Base-by-base conservation (phyloP, 2,113 vertebrate species). In the Pluvialis apricaria region DNA sequence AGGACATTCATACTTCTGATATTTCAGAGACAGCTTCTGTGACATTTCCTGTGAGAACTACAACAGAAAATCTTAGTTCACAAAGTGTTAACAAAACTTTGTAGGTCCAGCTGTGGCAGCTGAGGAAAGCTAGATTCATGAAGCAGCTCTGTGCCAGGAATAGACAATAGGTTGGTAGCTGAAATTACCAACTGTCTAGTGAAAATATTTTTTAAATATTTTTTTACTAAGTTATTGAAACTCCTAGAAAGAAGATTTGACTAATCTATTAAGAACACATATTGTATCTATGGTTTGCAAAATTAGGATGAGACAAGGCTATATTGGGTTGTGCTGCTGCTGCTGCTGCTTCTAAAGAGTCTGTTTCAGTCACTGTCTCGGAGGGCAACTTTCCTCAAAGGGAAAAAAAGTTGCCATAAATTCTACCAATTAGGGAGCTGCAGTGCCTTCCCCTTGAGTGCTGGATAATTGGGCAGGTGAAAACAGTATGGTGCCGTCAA, bases 401-500 rank as follows among this genome's bases (percentile, higher is more conserved):
- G 71, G 34, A 58, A 65, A 65, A 87, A 79, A 57, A 79, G 26
- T 79, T 88, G 68, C 26, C 70, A 90, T 92, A 95, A 80, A 92
- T 96, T 80, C 85, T 88, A 68, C 82, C 75, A 95, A 51, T 97
- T 94, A 97, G 77, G 52, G 57, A 93, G 34, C 34, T 90, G 32
- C 57, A 96, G 57, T 62, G 66, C n/a, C 60, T 96, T 78, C 31
- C 61, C 57, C 77, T 65, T 81, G 92, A 95, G 86, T 73, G 32
- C 71, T 34, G 24, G 60, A 71, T 92, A 94, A 97, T 96, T 91
- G 88, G 92, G 40, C 64, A 96, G 45, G 73, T 93, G 89, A 82
- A 95, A 77, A 75, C 55, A 80, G 92, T 26, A 64, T 75, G 89
- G 77, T 96, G 91, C 92, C 82, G 70, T 91, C 64, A 87, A 79